Evolutionary conservation across 2,888 invertebrate genomes (phyloP).

Genomic region (Diarsia rubi): DNA sequence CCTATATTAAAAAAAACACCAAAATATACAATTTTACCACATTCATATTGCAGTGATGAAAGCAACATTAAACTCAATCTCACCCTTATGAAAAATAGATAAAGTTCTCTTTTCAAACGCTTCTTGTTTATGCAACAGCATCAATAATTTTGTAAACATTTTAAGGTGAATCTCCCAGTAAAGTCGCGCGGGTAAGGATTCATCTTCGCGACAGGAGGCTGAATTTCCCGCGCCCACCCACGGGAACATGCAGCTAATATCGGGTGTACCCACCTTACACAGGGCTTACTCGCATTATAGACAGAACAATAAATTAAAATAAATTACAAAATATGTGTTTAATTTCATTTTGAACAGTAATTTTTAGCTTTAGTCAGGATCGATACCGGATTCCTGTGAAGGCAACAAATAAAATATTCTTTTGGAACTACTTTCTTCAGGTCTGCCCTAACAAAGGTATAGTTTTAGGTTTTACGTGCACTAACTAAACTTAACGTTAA

Average conservation of each 20-base stretch:
- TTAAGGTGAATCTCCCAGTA: conserved; percentile 76
- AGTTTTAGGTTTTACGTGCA: background rate
- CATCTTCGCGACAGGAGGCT: conserved; percentile 87
- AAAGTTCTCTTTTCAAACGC: conserved; percentile 59
- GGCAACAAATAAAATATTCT: background rate
- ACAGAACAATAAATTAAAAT: conserved; percentile 11
- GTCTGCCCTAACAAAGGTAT: background rate
- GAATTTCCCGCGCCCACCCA: conserved; percentile 73
- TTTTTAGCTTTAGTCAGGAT: background rate
- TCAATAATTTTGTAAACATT: conserved; percentile 50
- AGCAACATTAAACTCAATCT: background rate
- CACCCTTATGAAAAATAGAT: conserved; percentile 35
- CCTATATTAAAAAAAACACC: conserved; percentile 83
- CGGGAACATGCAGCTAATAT: conserved; percentile 73
- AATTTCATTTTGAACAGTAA: background rate
- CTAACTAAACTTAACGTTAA: background rate
- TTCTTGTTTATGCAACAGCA: conserved; percentile 33
- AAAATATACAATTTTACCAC: conserved; percentile 71
- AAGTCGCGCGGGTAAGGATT: conserved; percentile 80
- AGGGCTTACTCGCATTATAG: conserved; percentile 18
- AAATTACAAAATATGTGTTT: conserved; percentile 9
- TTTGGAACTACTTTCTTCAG: background rate
- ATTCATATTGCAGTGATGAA: conserved; percentile 33
- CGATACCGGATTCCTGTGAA: background rate
- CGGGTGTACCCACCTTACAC: conserved; percentile 76